Conservation (phyloP, 2,797 vertebrate genomes). For the Takifugu ocellatus region DNA sequence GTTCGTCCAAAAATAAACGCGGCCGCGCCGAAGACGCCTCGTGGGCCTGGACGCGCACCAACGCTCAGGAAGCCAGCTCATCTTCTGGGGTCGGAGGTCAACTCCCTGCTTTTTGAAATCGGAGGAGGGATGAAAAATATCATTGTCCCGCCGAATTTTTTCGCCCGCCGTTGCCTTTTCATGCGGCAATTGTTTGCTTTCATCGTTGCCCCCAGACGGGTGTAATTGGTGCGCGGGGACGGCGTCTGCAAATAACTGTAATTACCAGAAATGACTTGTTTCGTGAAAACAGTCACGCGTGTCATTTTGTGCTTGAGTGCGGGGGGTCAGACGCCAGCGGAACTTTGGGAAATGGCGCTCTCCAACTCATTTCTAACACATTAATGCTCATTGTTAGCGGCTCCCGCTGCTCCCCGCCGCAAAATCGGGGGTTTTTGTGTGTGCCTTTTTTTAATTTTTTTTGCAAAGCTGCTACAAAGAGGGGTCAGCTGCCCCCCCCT, state of each 20-base stretch:
- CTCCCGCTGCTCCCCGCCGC: constrained; percentile 58
- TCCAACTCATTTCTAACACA: constrained; percentile 60
- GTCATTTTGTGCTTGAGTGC: constrained; percentile 69
- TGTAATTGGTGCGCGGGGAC: constrained; percentile 39
- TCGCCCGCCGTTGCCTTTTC: constrained; percentile 16
- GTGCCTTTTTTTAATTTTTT: constrained; percentile 31
- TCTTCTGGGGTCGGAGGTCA: constrained; percentile 31
- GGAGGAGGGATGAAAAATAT: constrained; percentile 23
- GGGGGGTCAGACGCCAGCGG: constrained; percentile 64
- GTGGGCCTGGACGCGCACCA: constrained; percentile 33
- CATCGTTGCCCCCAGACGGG: constrained; percentile 3
- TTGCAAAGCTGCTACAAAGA: constrained; percentile 42
- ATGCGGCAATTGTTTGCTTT: constrained; percentile 48
- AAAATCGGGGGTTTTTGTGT: constrained; percentile 24
- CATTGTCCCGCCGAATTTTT: constrained; percentile 31
- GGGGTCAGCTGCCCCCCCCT: constrained; percentile 48
- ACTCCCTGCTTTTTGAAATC: constrained; percentile 22
- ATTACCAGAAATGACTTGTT: constrained; percentile 80
- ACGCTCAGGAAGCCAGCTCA: constrained; percentile 25
- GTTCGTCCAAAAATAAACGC: constrained; percentile 46
- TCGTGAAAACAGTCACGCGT: constrained; percentile 71
- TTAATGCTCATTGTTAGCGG: constrained; percentile 71
- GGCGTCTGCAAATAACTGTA: constrained; percentile 78
- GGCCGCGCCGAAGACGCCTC: constrained; percentile 34
- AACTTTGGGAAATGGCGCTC: constrained; percentile 62